Conservation (phyloP, 2,888 invertebrate species). For the Ormyrus labotus region DNA sequence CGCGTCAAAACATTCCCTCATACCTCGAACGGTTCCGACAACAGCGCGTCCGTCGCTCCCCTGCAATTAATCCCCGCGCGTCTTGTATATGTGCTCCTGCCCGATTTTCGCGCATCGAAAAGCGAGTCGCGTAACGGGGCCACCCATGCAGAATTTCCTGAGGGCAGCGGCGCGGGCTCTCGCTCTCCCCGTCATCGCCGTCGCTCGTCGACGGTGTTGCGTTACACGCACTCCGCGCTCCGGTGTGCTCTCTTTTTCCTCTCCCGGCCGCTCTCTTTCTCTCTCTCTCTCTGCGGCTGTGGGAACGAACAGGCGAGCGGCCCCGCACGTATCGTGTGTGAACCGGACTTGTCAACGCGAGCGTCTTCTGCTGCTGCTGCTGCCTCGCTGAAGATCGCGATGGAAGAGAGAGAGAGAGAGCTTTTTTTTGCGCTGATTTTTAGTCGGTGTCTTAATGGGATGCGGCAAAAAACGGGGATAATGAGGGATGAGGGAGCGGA, state of each 20-base stretch:
- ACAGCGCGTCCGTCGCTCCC: too few relatives aligned
- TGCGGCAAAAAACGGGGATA: too few relatives aligned
- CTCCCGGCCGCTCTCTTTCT: not conserved
- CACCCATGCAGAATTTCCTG: slow-evolving; percentile 67
- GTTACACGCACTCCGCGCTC: slow-evolving; percentile 48
- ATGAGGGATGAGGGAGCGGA: too few relatives aligned
- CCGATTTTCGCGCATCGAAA: not conserved
- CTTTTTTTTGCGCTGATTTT: too few relatives aligned
- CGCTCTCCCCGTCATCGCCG: slow-evolving; percentile 8
- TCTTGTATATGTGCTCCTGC: too few relatives aligned
- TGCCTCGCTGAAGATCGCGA: not conserved
- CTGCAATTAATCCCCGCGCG: too few relatives aligned
- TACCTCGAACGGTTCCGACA: not conserved
- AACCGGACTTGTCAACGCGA: slow-evolving; percentile 54
- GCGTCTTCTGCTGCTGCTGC: slow-evolving; percentile 22
- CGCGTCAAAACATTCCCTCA: not conserved
- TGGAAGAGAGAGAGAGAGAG: too few relatives aligned
- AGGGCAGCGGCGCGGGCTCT: slow-evolving; percentile 51
- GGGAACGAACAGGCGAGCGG: slow-evolving; percentile 47
- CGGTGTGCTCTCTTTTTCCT: slow-evolving; percentile 34
- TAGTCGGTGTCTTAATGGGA: too few relatives aligned
- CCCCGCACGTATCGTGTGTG: slow-evolving; percentile 37
- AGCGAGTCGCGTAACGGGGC: slow-evolving; percentile 51
- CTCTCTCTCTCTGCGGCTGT: slow-evolving; percentile 3
- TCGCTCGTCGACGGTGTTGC: slow-evolving; percentile 42